These are phyloP conservation scores for Pseudomugil tenellus DNA, from an alignment of 2,797 vertebrate genomes.

Conservation along the genomic window DNA sequence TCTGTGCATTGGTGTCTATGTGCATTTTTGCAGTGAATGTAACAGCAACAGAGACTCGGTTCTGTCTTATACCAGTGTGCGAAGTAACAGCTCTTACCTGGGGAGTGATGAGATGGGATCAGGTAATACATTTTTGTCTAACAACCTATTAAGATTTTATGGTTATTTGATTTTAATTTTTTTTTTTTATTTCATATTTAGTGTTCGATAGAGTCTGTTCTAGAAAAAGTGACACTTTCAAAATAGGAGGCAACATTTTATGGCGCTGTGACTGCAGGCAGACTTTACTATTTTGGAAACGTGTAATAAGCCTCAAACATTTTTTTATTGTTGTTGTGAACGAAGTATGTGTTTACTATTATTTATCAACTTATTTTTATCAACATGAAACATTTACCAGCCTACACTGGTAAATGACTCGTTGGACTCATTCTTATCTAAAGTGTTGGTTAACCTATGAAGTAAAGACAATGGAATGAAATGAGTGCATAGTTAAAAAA, in stretches of 20 bases:
- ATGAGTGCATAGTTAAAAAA: constrained; percentile 10
- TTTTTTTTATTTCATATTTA: not conserved
- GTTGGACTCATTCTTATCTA: constrained; percentile 1
- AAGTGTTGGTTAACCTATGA: constrained; percentile 11
- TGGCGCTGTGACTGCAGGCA: not conserved
- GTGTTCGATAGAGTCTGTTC: not conserved
- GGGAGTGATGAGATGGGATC: constrained; percentile 99
- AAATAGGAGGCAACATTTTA: not conserved
- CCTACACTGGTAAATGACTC: constrained; percentile 2
- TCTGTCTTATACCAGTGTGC: constrained; percentile 95
- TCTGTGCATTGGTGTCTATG: constrained; percentile 25
- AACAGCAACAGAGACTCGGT: constrained; percentile 99
- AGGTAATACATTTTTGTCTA: constrained; percentile 79
- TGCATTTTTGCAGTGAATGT: constrained; percentile 87
- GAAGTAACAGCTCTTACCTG: constrained; percentile 97
- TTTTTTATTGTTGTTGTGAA: constrained; percentile 10
- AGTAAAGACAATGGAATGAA: constrained; percentile 19
- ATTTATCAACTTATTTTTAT: constrained; percentile 42
- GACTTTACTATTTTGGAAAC: constrained; percentile 12
- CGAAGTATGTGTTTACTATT: constrained; percentile 33
- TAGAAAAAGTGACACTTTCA: not conserved
- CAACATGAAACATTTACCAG: not conserved
- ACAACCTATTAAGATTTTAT: not conserved
- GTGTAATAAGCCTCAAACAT: constrained; percentile 25
- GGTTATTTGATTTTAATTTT: constrained; percentile 3